These are phyloP conservation scores for Pangasius macronema DNA, from an alignment of 2,797 vertebrate species.

Conservation along the genomic window DNA sequence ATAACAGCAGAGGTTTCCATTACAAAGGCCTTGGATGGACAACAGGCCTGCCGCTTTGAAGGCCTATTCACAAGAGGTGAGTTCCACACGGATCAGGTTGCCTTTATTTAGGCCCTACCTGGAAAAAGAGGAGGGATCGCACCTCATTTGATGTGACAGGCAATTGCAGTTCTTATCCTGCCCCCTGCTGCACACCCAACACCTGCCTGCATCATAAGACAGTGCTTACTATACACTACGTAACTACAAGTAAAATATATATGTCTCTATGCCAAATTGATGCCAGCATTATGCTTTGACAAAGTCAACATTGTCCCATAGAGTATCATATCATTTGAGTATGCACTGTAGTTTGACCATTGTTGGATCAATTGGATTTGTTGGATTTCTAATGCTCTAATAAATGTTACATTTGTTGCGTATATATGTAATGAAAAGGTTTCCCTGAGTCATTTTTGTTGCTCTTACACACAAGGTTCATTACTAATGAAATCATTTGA, in stretches of 20 bases:
- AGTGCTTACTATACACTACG: neutral
- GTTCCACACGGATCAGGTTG: slow-evolving; percentile 55
- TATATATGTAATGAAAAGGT: neutral
- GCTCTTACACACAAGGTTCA: neutral
- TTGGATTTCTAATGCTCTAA: neutral
- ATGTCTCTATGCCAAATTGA: neutral
- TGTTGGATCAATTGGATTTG: neutral
- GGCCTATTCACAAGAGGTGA: slow-evolving; percentile 55
- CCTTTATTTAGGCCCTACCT: slow-evolving; percentile 57
- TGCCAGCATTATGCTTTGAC: neutral
- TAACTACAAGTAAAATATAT: neutral
- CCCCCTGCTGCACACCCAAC: slow-evolving; percentile 40
- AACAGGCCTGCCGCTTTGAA: slow-evolving; percentile 54
- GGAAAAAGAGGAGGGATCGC: slow-evolving; percentile 56
- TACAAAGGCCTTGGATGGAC: slow-evolving; percentile 61
- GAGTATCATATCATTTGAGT: neutral
- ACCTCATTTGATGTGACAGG: slow-evolving; percentile 52
- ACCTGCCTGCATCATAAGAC: slow-evolving; percentile 49
- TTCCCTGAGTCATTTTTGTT: neutral
- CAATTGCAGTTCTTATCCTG: slow-evolving; percentile 52
- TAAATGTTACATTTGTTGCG: neutral
- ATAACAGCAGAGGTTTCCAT: slow-evolving; percentile 65
- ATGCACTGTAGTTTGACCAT: neutral
- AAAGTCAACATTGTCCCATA: neutral
- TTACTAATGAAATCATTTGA: neutral